Evolutionary conservation across 1,140 invertebrate genomes (phyloP).

Genomic region (Eubasilissa regina): DNA sequence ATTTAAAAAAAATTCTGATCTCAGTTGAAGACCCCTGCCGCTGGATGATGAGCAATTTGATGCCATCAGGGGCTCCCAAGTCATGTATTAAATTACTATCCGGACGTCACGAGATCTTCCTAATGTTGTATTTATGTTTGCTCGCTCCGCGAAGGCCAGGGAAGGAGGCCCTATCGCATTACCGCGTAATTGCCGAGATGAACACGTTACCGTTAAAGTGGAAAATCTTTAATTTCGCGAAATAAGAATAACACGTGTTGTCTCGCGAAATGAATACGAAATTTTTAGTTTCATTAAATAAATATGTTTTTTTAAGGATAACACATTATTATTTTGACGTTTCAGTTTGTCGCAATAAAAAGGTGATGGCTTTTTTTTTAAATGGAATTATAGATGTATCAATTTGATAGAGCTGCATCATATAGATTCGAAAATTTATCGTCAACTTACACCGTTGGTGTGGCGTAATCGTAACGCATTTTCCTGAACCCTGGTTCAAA

Average conservation of each 20-base stretch:
- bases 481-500: too few relatives aligned
- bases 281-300: neutral
- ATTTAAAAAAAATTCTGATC: too few relatives aligned
- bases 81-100: conserved; percentile 37
- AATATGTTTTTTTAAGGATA: too few relatives aligned
- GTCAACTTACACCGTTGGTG: too few relatives aligned
- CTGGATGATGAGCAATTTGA: conserved; percentile 38
- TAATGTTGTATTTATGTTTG: conserved; percentile 1
- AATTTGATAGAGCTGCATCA: too few relatives aligned
- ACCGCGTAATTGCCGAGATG: conserved; percentile 20
- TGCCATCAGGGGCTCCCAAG: conserved; percentile 34
- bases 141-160: neutral
- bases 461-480: too few relatives aligned
- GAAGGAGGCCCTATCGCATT: neutral
- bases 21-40: neutral
- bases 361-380: too few relatives aligned
- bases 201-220: neutral
- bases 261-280: neutral
- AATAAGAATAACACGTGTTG: too few relatives aligned
- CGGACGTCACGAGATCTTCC: conserved; percentile 19
- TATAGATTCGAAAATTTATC: too few relatives aligned
- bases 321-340: too few relatives aligned
- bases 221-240: conserved; percentile 2
- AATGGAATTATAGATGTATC: too few relatives aligned
- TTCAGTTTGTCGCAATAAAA: too few relatives aligned